Evolutionary conservation across 2,888 invertebrate species (phyloP), one percentile per base, ranked within the genome.

Genomic region (Mystacides longicornis): DNA sequence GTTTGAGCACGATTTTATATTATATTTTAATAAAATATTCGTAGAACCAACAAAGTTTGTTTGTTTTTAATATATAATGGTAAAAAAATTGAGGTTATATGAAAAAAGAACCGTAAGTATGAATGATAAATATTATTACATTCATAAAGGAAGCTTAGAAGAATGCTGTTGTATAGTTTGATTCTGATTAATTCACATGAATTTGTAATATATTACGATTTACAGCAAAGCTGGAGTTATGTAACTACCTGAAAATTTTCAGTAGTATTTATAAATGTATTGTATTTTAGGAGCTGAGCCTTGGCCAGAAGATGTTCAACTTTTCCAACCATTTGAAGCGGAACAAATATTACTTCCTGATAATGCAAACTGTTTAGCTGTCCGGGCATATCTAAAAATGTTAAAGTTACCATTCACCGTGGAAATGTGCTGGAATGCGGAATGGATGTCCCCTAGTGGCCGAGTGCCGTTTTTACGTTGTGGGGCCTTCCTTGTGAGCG

Each of bases 401-500:
- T 92, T 92, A 67, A 83, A 86, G 54, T 78, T 98, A 1, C 84
- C 87, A 0, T 95, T 87, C 69, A 80, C 82, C 64, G 83, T 93
- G 3, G 89, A 91, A 62, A 86, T 87, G 64, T 79, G 88, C 60
- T 83, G 87, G 65, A 99, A 99, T 75, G 96, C 97, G 0, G 95
- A 97, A 67, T 89, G 89, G 67, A 97, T 98, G 92, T 96, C 97
- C 0, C 97, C 97, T 0, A 89, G 93, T 3, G 93, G 93, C 0
- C 83, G 87, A 63, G 86, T 98, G 1, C 98, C 98, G 0, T 93
- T 98, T 66, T 85, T 98, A 55, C 87, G 89, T 67, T 90, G 91
- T 62, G 95, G 95, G 0, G 85, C 88, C 0, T 92, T 92, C 66
- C 81, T 96, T 1, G 82, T 93, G 1, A 85, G 96, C 0, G 98